Conservation (phyloP, 1,140 invertebrate genomes). For the Delia radicum region DNA sequence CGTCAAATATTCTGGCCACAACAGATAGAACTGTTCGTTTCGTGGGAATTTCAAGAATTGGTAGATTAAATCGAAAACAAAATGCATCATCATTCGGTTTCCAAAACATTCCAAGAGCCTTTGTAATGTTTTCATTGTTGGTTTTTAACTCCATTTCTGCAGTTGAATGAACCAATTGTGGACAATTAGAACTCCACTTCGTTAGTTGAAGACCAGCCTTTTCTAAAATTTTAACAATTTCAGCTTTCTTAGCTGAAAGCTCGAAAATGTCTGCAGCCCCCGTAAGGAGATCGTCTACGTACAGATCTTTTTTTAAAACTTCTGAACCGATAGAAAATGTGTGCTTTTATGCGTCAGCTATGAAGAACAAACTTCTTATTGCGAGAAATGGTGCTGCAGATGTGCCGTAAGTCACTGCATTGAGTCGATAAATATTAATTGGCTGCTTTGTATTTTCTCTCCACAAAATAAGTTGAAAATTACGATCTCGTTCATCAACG, state of each 20-base stretch:
- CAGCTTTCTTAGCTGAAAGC: background rate
- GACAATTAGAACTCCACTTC: background rate
- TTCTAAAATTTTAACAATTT: background rate
- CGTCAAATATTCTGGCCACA: background rate
- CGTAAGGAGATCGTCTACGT: conserved; percentile 8
- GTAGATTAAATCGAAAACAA: background rate
- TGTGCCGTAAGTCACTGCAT: too few relatives aligned
- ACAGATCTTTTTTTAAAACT: too few relatives aligned
- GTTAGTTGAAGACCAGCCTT: background rate
- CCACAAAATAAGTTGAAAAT: background rate
- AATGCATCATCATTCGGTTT: conserved; percentile 4
- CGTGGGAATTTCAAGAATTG: background rate
- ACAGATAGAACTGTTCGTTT: conserved; percentile 2
- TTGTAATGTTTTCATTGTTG: background rate
- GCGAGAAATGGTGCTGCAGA: too few relatives aligned
- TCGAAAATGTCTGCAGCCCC: background rate
- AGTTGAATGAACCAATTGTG: background rate
- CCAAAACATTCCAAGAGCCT: conserved; percentile 18
- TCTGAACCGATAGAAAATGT: too few relatives aligned
- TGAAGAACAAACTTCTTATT: too few relatives aligned
- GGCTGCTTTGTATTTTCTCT: background rate
- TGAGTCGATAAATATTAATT: too few relatives aligned
- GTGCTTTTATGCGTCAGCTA: too few relatives aligned
- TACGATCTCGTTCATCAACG: background rate
- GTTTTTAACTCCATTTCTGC: background rate